Conservation (phyloP, 2,888 invertebrate species). For the Leuctra nigra region DNA sequence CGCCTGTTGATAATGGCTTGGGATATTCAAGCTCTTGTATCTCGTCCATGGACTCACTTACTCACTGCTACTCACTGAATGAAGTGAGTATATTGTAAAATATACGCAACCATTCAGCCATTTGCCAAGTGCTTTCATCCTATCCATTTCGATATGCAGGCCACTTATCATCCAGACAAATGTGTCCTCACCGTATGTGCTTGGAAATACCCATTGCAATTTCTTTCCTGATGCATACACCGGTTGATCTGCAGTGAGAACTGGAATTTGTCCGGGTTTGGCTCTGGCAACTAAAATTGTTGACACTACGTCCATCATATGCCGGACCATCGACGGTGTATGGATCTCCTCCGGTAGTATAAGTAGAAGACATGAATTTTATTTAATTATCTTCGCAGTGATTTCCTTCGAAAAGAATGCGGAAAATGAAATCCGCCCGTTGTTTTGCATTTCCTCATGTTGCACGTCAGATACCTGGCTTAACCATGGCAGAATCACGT, state of each 20-base stretch:
- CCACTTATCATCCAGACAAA: slow-evolving; percentile 14
- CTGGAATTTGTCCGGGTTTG: slow-evolving; percentile 2
- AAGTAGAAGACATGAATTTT: neutral
- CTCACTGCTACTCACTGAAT: too few relatives aligned
- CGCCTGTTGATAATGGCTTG: too few relatives aligned
- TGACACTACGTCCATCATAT: slow-evolving; percentile 12
- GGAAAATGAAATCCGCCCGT: neutral
- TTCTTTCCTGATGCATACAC: slow-evolving; percentile 1
- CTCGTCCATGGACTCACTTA: too few relatives aligned
- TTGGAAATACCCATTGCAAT: slow-evolving; percentile 7
- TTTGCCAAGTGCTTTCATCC: neutral
- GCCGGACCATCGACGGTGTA: slow-evolving; percentile 1
- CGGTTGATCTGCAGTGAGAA: slow-evolving; percentile 12
- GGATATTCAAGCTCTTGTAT: too few relatives aligned
- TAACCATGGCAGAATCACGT: too few relatives aligned
- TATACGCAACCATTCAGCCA: neutral
- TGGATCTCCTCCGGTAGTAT: neutral
- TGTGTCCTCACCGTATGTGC: neutral
- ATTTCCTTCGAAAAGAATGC: neutral
- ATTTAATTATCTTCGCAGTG: neutral
- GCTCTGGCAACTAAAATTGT: neutral
- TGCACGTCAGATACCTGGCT: too few relatives aligned
- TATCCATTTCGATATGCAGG: slow-evolving; percentile 16
- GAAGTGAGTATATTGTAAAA: too few relatives aligned
- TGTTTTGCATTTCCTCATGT: too few relatives aligned